Evolutionary conservation across 2,888 invertebrate genomes (phyloP).

Genomic region (Dermolepida albohirtum): DNA sequence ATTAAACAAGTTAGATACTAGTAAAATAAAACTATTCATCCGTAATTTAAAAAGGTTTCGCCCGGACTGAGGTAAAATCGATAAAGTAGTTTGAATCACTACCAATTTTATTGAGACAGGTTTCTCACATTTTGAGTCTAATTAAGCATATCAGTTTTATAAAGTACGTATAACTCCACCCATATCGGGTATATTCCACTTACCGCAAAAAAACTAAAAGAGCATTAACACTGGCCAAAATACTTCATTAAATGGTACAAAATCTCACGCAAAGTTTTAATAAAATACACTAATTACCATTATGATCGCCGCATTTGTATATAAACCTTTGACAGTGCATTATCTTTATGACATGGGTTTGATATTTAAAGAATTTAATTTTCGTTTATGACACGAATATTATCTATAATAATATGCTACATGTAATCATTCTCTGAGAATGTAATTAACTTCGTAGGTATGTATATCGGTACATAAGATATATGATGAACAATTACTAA

Average conservation of each 20-base stretch:
- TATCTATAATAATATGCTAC: constrained; percentile 10
- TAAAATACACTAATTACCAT: constrained; percentile 17
- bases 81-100: constrained; percentile 1
- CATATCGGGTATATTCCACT: constrained; percentile 13
- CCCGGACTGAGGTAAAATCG: constrained; percentile 13
- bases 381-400: constrained; percentile 3
- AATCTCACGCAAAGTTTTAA: constrained; percentile 22
- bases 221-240: constrained; percentile 12
- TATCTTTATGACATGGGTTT: background rate
- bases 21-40: too few relatives aligned
- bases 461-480: background rate
- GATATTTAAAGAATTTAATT: background rate
- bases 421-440: background rate
- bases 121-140: background rate
- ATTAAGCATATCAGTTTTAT: constrained; percentile 25
- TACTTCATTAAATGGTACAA: constrained; percentile 15
- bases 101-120: background rate
- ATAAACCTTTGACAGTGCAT: background rate
- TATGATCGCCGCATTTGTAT: constrained; percentile 17
- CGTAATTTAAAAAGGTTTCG: too few relatives aligned
- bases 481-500: too few relatives aligned
- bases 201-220: background rate
- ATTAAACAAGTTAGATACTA: too few relatives aligned
- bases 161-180: constrained; percentile 10
- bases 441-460: constrained; percentile 28